Evolutionary conservation across 2,797 vertebrate genomes (phyloP), one percentile per base, ranked within the genome.

Genomic region (Echeneis naucrates): DNA sequence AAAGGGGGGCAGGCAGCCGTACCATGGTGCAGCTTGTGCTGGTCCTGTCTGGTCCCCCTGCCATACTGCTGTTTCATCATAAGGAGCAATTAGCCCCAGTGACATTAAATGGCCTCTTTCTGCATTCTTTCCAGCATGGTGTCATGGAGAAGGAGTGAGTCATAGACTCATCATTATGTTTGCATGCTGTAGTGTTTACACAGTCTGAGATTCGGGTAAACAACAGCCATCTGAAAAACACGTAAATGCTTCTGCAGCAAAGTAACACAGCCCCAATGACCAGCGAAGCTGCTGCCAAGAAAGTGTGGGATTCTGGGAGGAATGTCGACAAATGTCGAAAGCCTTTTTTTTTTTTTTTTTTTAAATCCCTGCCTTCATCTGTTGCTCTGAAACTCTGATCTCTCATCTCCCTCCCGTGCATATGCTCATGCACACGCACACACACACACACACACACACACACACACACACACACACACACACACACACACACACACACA

Each of bases 71-170:
- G 74, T 63, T 68, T 75, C 77, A 80, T 74, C 61, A 58, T 26
- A 16, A 48, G 44, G 45, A 42, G 63, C 74, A 87, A 82, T 89
- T 86, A 87, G 63, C 75, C 48, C 27, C 60, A 64, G 51, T 42
- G 73, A 68, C 68, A 86, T 87, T 72, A 75, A 81, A 71, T 48
- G 54, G 81, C 76, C 72, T 52, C 44, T 50, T 62, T 50, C 57
- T 79, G 74, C 87, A 91, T 93, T 93, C 85, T 76, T 91, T 93
- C 90, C 89, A 80, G 76, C 68, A 42, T 77, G 78, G 69, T 82
- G 85, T 92, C 90, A 92, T 71, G 65, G 74, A 84, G 67, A 69
- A 69, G 19, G 37, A 71, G 56, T 72, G 75, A 87, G 70, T 83
- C 85, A 85, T 55, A 64, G 68, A 68, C 66, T 72, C 80, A 47